Evolutionary conservation across 2,113 vertebrate genomes (phyloP).

Genomic region (Sinocyclocheilus anophthalmus): DNA sequence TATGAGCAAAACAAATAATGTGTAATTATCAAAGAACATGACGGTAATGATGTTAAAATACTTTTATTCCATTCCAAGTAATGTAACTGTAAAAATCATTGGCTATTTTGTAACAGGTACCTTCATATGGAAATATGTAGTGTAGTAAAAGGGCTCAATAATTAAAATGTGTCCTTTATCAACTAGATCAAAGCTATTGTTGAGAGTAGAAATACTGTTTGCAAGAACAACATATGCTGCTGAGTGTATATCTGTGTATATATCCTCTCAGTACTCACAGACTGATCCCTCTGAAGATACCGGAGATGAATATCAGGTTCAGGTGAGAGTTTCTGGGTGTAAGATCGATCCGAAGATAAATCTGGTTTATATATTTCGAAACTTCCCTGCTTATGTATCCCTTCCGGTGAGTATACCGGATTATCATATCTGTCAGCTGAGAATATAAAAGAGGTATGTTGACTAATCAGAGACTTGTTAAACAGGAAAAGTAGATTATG

Average conservation of each 20-base stretch:
- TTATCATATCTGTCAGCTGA: constrained; percentile 29
- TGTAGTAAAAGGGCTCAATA: background rate
- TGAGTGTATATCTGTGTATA: background rate
- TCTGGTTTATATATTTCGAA: background rate
- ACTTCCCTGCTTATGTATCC: background rate
- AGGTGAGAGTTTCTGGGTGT: background rate
- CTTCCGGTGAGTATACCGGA: background rate
- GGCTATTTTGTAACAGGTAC: too few relatives aligned
- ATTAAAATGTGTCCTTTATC: background rate
- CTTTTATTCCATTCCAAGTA: background rate
- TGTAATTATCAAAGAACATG: background rate
- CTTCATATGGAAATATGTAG: background rate
- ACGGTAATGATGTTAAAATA: background rate
- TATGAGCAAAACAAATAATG: background rate
- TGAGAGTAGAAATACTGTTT: background rate
- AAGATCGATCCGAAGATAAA: background rate
- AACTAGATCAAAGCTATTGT: too few relatives aligned
- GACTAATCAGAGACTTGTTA: background rate
- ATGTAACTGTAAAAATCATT: too few relatives aligned
- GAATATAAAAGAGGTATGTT: background rate
- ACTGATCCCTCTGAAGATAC: background rate
- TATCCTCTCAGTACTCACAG: constrained; percentile 23
- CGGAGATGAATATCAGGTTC: background rate
- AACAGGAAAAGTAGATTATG: too few relatives aligned
- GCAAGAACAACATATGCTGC: background rate